Base-by-base conservation (phyloP, 2,113 vertebrate species). In the Myotis yumanensis region DNA sequence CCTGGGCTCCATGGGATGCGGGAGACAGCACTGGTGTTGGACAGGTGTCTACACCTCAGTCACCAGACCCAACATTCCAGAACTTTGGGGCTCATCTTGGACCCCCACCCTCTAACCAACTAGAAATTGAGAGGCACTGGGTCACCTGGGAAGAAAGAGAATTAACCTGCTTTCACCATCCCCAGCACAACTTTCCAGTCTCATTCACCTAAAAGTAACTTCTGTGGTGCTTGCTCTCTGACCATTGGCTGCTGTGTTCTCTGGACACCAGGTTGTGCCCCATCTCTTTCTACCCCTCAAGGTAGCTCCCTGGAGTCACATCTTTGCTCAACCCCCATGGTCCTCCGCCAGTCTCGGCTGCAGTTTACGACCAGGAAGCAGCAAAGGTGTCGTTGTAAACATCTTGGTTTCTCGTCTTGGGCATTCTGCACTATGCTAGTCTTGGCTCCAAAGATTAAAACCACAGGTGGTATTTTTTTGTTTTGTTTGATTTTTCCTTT, bases 371-470 rank as follows among this genome's bases (percentile, higher is more conserved):
- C 62, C 72, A 95, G 64, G 82, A 86, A 75, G 51, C 37, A 83
- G 54, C 84, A 71, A 54, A 89, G 3, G 5, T 84, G 46, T 77
- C 92, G 71, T 4, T 18, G 59, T 66, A 64, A 86, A 35, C 20
- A 15, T 62, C 46, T 81, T 17, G 11, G 30, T 64, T 48, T 88
- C 22, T 87, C 69, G 81, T 68, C 25, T 62, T 68, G 5, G 85
- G 73, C 71, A 62, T 86, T 90, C 43, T 71, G n/a, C 35, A 89
- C 2, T 68, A 18, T 40, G 40, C 62, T 84, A 25, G 16, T 64
- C 75, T 94, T 30, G 77, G 15, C 30, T 92, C 69, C 40, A 96
- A 91, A 46, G 40, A 91, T 71, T 37, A 83, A 92, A 95, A 86
- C 52, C 23, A 54, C 37, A 89, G 2, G 1, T n/a, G 46, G 75